These are phyloP conservation scores for Gulo gulo DNA, from an alignment of 2,113 vertebrate genomes.

Conservation along the genomic window DNA sequence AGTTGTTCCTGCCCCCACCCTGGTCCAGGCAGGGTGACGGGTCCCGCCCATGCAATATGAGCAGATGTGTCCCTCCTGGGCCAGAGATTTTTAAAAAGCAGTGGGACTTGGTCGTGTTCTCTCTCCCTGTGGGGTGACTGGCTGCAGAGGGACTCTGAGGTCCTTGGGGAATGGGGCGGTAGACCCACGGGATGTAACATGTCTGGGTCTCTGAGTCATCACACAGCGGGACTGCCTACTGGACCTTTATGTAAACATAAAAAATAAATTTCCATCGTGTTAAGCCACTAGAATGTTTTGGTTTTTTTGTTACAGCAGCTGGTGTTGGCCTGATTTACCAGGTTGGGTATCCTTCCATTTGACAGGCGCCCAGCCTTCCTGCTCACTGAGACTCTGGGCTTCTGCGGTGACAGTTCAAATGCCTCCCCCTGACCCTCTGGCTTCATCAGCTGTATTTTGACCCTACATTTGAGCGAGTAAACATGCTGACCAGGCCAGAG, in stretches of 20 bases:
- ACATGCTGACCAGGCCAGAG: neutral
- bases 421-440: accelerated
- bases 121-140: neutral
- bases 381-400: neutral
- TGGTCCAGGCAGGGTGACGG: too few species aligned
- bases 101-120: too few species aligned
- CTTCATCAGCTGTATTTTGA: neutral
- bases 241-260: neutral
- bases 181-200: neutral
- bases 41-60: neutral
- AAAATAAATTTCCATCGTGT: neutral
- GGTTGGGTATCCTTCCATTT: neutral
- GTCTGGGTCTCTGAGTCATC: neutral
- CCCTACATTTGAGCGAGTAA: neutral
- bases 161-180: neutral
- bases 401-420: neutral
- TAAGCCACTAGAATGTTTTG: neutral
- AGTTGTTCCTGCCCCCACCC: neutral
- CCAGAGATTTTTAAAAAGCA: neutral
- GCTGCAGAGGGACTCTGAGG: neutral
- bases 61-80: neutral
- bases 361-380: neutral
- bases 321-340: neutral
- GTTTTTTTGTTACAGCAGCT: neutral
- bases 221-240: neutral